A percentile compares a stretch with the other conserved stretches of the same genome.
Conservation (phyloP, 2,888 invertebrate species). For the Panopea generosa region DNA sequence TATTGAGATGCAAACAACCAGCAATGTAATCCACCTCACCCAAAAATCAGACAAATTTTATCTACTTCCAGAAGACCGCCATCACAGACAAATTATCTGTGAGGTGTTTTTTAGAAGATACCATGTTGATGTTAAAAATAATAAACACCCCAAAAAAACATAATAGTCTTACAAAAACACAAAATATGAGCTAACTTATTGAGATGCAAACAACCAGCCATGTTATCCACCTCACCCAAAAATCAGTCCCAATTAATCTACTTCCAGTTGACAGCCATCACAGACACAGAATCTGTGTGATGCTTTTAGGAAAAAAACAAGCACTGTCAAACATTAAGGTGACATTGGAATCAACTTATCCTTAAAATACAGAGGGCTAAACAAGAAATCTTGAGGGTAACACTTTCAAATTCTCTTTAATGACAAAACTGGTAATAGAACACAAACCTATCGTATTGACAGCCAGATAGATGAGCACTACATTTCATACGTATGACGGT, state of each 20-base stretch:
- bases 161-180: no score
- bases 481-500: no score
- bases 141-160: no score
- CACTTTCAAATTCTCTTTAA: no score
- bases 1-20: conserved; percentile 45
- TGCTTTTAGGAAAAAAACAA: conserved; percentile 56
- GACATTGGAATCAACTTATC: no score
- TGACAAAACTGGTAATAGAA: no score
- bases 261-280: conserved; percentile 14
- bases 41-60: conserved; percentile 35
- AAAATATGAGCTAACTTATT: background rate
- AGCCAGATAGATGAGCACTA: no score
- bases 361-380: no score
- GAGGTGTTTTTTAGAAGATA: conserved; percentile 52
- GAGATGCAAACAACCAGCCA: conserved; percentile 5
- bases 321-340: no score
- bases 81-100: conserved; percentile 8
- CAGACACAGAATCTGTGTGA: conserved; percentile 25
- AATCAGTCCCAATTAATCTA: conserved; percentile 22
- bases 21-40: conserved; percentile 44
- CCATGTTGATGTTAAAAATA: no score
- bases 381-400: no score
- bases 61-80: conserved; percentile 54
- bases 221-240: conserved; percentile 41
- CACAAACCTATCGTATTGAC: no score